These are phyloP conservation scores for Rhagophthalmus giganteus DNA, from an alignment of 2,888 invertebrate species.

Conservation along the genomic window DNA sequence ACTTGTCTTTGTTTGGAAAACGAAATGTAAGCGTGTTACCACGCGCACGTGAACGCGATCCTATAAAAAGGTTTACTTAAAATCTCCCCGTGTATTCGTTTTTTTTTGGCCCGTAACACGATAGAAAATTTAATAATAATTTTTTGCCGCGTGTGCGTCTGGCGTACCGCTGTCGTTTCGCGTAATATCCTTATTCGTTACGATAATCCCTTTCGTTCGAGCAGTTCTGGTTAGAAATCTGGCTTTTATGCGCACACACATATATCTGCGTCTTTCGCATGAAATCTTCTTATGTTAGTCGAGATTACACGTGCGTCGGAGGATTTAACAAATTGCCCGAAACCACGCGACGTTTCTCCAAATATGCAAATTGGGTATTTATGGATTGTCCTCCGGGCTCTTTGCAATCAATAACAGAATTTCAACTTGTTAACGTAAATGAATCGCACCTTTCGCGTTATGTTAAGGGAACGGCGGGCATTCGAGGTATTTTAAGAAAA, in stretches of 20 bases:
- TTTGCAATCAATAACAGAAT: conserved; percentile 18
- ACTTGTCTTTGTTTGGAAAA: no score
- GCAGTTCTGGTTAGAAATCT: conserved; percentile 18
- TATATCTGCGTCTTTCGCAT: conserved; percentile 18
- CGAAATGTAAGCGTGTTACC: no score
- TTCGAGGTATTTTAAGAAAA: no score
- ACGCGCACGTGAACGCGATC: no score
- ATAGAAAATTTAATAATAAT: no score
- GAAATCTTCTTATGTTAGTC: conserved; percentile 17
- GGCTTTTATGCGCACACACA: conserved; percentile 6
- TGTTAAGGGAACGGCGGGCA: no score
- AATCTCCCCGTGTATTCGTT: no score
- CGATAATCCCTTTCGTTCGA: conserved; percentile 9
- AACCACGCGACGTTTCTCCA: conserved; percentile 15
- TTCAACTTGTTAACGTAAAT: no score
- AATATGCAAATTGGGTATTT: conserved; percentile 19
- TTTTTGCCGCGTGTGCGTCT: no score
- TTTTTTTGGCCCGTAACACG: no score
- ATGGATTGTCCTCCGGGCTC: conserved; percentile 18
- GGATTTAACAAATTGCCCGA: conserved; percentile 19
- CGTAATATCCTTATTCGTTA: conserved; percentile 9
- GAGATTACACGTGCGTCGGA: conserved; percentile 17
- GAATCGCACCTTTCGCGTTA: no score
- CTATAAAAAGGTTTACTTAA: no score
- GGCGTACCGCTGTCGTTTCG: conserved; percentile 2